Evolutionary conservation across 2,888 invertebrate species (phyloP), one percentile per base, ranked within the genome.

Genomic region (Thera britannica): DNA sequence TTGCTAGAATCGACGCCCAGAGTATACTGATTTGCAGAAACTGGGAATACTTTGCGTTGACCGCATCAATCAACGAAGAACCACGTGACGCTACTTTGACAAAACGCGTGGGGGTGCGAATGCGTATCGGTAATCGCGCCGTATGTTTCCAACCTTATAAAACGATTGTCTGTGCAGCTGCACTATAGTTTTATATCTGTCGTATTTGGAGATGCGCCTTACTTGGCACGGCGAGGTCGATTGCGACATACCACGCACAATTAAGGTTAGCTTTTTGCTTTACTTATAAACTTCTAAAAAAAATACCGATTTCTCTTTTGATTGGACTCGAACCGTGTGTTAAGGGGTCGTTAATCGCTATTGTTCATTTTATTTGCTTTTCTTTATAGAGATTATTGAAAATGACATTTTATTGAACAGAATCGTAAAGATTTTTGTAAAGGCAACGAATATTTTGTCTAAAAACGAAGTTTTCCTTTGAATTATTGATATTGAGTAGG

Each of bases 181-280:
- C 70, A 67, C 35, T 59, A 46, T 56, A 65, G 67, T 67, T 68
- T 54, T 71, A 67, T 70, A 65, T 67, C 61, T 46, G 56, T 71
- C 64, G 58, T 68, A 71, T 68, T 71, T 66, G 68, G 71, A 66
- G 71, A 71, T 70, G 70, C 71, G 70, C 59, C 70, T 63, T 58
- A 68, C 66, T 71, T 52, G 68, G 71, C 63, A 60, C 60, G 63
- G 60, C 71, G 68, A 68, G 71, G 71, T 71, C 68, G 68, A 66
- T 66, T 69, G 63, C 70, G 60, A 66, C 66, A 70, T 61, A 51
- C n/a, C 62, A 60, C 60, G 64, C 46, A 56, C 49, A 41, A 55
- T 2, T 54, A 51, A 44, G 57, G 48, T 63, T 60, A 52, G 56
- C 56, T 65, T 62, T 65, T 59, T 56, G 65, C 69, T 55, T 52